Evolutionary conservation across 2,113 vertebrate genomes (phyloP).

Genomic region (Pipa parva): DNA sequence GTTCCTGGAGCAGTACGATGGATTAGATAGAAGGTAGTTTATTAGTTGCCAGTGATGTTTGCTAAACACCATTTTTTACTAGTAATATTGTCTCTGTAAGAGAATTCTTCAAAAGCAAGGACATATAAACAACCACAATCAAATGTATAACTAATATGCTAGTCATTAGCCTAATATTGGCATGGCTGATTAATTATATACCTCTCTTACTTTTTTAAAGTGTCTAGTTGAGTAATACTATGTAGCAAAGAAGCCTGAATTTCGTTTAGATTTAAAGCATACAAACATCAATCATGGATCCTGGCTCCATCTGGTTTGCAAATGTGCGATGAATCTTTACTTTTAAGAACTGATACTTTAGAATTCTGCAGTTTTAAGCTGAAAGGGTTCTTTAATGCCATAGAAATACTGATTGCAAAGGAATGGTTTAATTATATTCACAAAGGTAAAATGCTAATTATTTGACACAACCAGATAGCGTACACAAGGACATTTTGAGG

Average conservation of each 20-base stretch:
- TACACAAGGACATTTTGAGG: too few species aligned
- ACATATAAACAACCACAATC: background rate
- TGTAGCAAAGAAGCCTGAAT: constrained; percentile 4
- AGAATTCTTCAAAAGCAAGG: too few species aligned
- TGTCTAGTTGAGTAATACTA: constrained; percentile 18
- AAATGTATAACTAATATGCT: constrained; percentile 9
- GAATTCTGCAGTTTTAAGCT: too few species aligned
- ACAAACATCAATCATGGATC: constrained; percentile 9
- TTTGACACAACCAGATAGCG: too few species aligned
- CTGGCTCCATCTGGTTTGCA: constrained; percentile 12
- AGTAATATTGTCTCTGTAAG: too few species aligned
- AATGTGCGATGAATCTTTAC: constrained; percentile 3
- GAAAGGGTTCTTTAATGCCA: background rate
- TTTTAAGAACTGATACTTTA: background rate
- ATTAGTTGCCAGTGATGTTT: background rate
- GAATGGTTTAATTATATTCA: background rate
- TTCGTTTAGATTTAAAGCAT: constrained; percentile 7
- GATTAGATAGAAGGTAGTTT: background rate
- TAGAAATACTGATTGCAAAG: too few species aligned
- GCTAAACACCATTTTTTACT: too few species aligned
- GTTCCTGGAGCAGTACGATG: too few species aligned
- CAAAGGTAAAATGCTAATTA: background rate
- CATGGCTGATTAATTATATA: constrained; percentile 21
- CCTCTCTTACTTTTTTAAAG: constrained; percentile 7
- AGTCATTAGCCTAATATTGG: constrained; percentile 22